A percentile compares a stretch with the other conserved stretches of the same genome.
phyloP scores from a whole-genome alignment of 2,888 invertebrate genomes.

The Argynnis bischoffii region DNA sequence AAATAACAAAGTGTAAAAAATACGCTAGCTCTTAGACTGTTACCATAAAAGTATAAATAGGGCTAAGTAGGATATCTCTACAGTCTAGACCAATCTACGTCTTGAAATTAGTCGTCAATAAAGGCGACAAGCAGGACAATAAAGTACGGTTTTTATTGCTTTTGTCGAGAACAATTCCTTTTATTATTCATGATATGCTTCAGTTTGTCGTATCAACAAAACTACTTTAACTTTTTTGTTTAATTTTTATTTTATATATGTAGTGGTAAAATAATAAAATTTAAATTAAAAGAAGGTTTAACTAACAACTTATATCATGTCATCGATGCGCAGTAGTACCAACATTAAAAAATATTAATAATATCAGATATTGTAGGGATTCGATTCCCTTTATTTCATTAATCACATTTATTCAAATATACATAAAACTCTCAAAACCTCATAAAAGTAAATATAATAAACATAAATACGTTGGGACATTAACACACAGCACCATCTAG shows the following conservation, averaged over 20 bases:
- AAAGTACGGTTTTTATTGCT: slow-evolving; percentile 62
- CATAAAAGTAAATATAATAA: too few species aligned
- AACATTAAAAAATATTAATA: too few species aligned
- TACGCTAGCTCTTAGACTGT: slow-evolving; percentile 43
- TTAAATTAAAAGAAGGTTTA: background rate
- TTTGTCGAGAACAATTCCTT: slow-evolving; percentile 57
- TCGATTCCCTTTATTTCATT: background rate
- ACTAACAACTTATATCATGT: background rate
- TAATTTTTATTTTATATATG: background rate
- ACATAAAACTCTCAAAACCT: too few species aligned
- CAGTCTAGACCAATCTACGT: slow-evolving; percentile 23
- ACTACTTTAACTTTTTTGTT: background rate
- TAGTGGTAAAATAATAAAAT: too few species aligned
- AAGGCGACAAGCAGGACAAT: slow-evolving; percentile 50
- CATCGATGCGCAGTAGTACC: too few species aligned
- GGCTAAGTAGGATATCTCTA: slow-evolving; percentile 34
- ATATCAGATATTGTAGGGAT: too few species aligned
- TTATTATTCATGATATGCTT: slow-evolving; percentile 44
- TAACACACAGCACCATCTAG: too few species aligned
- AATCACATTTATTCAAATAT: background rate
- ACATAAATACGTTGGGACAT: too few species aligned
- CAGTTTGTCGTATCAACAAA: background rate
- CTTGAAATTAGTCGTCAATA: slow-evolving; percentile 35
- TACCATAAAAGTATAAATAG: slow-evolving; percentile 65
- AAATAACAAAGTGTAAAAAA: too few species aligned